Percentiles rank a stretch among this genome's conserved stretches.
These are phyloP conservation scores for Scomber japonicus DNA, from an alignment of 2,113 vertebrate species.

Conservation along the genomic window DNA sequence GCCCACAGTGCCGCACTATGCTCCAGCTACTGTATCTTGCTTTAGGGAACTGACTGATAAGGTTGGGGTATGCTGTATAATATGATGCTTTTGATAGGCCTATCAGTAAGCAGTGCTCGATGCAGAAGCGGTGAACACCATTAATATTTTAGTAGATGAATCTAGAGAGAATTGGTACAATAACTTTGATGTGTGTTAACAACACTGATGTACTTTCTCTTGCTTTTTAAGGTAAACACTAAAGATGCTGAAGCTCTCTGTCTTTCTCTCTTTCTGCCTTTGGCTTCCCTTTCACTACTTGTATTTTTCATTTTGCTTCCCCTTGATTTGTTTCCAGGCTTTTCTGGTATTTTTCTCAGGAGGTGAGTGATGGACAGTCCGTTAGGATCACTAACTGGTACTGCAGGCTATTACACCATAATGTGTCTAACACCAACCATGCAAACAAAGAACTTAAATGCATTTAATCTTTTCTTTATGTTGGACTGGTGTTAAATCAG, in stretches of 20 bases:
- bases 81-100: slow-evolving; percentile 27
- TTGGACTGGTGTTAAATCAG: neutral
- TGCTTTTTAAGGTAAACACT: neutral
- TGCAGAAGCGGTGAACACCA: neutral
- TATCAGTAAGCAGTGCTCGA: slow-evolving; percentile 26
- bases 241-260: neutral
- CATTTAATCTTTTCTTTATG: slow-evolving; percentile 18
- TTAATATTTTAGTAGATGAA: slow-evolving; percentile 46
- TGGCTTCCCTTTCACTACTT: neutral
- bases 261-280: neutral
- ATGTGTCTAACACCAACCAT: neutral
- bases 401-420: neutral
- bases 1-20: slow-evolving; percentile 1
- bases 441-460: neutral
- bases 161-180: neutral
- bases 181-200: slow-evolving; percentile 21
- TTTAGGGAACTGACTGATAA: slow-evolving; percentile 26
- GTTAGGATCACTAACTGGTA: slow-evolving; percentile 8
- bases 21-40: slow-evolving; percentile 8
- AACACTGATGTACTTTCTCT: neutral
- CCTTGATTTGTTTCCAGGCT: neutral
- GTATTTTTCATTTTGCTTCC: slow-evolving; percentile 1
- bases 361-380: slow-evolving; percentile 2
- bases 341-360: neutral
- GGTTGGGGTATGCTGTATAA: slow-evolving; percentile 4